Conservation (phyloP, 2,888 invertebrate species). For the Trypoxylon attenuatum region DNA sequence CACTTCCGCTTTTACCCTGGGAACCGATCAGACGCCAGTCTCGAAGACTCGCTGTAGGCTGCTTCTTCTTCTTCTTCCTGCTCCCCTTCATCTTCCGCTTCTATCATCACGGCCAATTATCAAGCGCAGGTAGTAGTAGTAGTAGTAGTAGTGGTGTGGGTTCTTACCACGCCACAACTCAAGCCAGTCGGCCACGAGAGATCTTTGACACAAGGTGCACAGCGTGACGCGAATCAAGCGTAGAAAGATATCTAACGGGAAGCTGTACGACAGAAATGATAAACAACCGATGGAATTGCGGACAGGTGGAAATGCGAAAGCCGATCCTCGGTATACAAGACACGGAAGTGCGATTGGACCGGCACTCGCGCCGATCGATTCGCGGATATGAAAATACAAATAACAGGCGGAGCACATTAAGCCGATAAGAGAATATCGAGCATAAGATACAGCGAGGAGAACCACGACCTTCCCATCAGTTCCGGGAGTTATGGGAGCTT, state of each 20-base stretch:
- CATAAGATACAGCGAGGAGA: background rate
- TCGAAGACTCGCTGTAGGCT: conserved; percentile 2
- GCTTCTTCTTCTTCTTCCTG: conserved; percentile 14
- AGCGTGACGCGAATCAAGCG: conserved; percentile 30
- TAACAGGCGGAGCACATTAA: background rate
- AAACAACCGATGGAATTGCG: conserved; percentile 6
- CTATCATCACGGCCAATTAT: conserved; percentile 60
- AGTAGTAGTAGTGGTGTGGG: too few species aligned
- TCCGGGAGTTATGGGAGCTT: background rate
- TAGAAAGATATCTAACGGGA: background rate
- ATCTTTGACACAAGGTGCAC: conserved; percentile 16
- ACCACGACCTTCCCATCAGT: background rate
- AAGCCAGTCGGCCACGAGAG: conserved; percentile 9
- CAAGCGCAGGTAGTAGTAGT: conserved; percentile 42
- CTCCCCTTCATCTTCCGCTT: conserved; percentile 26
- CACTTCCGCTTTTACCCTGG: conserved; percentile 56
- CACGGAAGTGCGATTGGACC: conserved; percentile 34
- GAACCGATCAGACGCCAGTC: conserved; percentile 42
- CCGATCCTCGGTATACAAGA: conserved; percentile 7
- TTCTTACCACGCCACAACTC: conserved; percentile 38
- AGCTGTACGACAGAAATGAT: conserved; percentile 42
- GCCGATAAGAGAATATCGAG: background rate
- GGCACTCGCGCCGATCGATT: background rate
- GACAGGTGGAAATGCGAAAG: conserved; percentile 43
- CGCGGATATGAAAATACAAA: conserved; percentile 33